Evolutionary conservation across 2,113 vertebrate species (phyloP).

Genomic region (Tachycineta bicolor): DNA sequence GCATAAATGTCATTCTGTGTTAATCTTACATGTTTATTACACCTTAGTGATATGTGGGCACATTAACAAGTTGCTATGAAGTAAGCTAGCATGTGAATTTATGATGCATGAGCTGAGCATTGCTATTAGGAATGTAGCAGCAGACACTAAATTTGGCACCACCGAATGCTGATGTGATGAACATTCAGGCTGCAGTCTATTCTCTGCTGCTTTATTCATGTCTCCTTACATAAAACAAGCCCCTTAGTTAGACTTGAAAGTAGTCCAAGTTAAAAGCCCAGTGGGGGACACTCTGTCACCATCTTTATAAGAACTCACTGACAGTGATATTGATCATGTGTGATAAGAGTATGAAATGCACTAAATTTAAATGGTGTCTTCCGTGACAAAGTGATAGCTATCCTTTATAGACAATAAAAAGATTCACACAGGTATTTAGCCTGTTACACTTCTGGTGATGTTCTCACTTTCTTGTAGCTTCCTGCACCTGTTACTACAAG

Average conservation of each 20-base stretch:
- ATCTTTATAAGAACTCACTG: background rate
- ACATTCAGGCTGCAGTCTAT: background rate
- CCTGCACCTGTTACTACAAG: background rate
- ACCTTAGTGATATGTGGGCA: background rate
- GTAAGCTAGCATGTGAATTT: background rate
- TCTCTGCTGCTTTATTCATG: background rate
- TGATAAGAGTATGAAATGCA: background rate
- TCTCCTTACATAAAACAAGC: background rate
- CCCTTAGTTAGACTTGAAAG: background rate
- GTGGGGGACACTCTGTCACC: background rate
- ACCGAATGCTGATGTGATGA: background rate
- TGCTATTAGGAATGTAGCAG: background rate
- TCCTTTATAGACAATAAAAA: background rate
- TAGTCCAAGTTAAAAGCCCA: background rate
- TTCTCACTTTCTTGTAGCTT: background rate
- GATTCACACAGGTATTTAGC: background rate
- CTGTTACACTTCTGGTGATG: background rate
- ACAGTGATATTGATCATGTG: fast-evolving
- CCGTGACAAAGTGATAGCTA: background rate
- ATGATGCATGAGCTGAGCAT: background rate
- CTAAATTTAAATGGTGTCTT: background rate
- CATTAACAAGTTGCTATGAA: background rate
- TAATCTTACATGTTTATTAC: background rate
- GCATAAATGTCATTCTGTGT: background rate
- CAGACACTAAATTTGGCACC: background rate